phyloP scores from a whole-genome alignment of 2,113 vertebrate species.

The Acanthisitta chloris region DNA sequence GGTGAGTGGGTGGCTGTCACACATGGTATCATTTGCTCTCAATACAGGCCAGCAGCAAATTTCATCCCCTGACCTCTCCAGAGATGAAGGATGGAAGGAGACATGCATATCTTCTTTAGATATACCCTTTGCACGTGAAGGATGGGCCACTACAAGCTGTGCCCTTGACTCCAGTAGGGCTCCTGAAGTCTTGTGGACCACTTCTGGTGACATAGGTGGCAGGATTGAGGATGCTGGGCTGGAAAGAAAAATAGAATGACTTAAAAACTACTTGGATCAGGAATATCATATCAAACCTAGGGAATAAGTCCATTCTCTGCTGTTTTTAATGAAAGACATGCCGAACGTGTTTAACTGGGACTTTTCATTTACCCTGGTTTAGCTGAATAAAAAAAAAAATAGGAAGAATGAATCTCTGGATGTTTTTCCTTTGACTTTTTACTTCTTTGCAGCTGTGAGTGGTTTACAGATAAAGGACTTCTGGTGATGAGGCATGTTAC shows the following conservation, averaged over 20 bases:
- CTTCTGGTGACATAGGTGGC: neutral
- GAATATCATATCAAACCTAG: neutral
- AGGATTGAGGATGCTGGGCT: neutral
- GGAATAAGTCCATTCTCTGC: neutral
- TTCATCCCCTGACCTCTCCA: neutral
- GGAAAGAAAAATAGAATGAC: neutral
- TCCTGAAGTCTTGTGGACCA: neutral
- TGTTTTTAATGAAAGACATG: neutral
- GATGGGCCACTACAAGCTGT: neutral
- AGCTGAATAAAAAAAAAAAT: neutral
- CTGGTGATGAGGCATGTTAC: neutral
- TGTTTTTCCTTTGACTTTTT: neutral
- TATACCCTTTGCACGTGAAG: neutral
- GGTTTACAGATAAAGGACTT: neutral
- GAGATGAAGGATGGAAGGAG: neutral
- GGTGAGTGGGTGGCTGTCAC: accelerated
- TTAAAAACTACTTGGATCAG: neutral
- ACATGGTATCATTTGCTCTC: accelerated
- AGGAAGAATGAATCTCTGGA: neutral
- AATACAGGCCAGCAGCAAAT: neutral
- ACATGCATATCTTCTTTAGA: neutral
- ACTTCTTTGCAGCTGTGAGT: neutral
- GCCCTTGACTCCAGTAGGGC: neutral
- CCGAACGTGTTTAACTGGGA: neutral
- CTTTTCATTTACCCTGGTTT: neutral